Conservation (phyloP, 2,797 vertebrate species). For the Babyrousa celebensis region DNA sequence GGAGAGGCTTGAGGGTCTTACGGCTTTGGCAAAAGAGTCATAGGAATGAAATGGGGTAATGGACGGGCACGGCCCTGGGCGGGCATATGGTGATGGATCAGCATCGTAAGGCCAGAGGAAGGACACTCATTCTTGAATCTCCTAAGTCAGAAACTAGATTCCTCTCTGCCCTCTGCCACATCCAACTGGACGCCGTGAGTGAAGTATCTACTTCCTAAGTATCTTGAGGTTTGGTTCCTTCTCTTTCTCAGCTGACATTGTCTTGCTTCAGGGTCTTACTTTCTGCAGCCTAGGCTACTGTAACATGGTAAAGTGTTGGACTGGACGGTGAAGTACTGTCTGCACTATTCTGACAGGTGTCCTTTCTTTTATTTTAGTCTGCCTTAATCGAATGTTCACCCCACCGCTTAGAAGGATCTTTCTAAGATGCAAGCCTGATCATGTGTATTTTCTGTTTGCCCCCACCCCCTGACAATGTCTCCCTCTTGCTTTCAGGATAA, state of each 20-base stretch:
- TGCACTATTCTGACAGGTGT: background rate
- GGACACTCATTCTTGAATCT: background rate
- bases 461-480: background rate
- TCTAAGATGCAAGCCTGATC: background rate
- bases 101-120: background rate
- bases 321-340: background rate
- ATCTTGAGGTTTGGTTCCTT: background rate
- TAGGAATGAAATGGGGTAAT: background rate
- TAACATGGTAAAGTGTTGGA: background rate
- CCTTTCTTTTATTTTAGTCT: background rate
- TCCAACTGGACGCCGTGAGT: background rate
- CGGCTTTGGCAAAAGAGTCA: background rate
- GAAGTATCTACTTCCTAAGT: background rate
- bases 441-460: background rate
- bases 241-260: background rate
- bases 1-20: background rate
- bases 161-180: background rate
- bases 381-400: background rate
- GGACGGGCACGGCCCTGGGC: background rate
- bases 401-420: background rate
- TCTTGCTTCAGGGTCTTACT: background rate
- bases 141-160: slow-evolving; percentile 30
- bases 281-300: background rate
- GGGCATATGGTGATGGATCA: background rate
- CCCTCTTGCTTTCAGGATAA: background rate